Evolutionary conservation across 2,888 invertebrate genomes (phyloP), one percentile per base, ranked within the genome.

Genomic region (Macrosoma leucophasiata): DNA sequence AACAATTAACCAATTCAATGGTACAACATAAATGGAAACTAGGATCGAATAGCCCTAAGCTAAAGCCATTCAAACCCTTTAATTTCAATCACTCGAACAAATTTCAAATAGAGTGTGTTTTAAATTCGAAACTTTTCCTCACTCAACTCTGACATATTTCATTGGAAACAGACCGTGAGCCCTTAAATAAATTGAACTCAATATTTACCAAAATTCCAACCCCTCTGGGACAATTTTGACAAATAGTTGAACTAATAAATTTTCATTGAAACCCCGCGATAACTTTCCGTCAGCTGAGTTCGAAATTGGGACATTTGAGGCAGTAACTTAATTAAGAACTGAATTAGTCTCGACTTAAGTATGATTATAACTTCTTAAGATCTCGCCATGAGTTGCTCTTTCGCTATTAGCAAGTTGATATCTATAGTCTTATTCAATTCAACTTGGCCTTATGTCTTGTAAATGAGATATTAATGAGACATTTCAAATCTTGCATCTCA

Each of bases 231-330:
- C 69, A 70, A 77, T 75, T 81, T 73, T 79, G 78, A 81, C 78
- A 76, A 81, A 79, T 81, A 82, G 79, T 81, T 62, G 64, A 64
- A 71, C 70, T 75, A 78, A 81, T 81, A 78, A 76, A 81, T 81
- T 81, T 76, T 68, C 77, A 76, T 75, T 75, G 76, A 77, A 75
- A 71, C 73, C 72, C 58, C 55, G n/a, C 55, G 63, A 70, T 73
- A 79, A 73, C 62, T 76, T 78, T 59, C 55, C 70, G 67, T 70
- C 71, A 70, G 70, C 66, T 62, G 63, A 70, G 60, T 61, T 64
- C 55, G 58, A 59, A 76, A 74, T 71, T 69, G 72, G 75, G 64
- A 67, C 69, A 62, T 74, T 74, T 72, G 62, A 62, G 60, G 50
- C 62, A 77, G 69, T 78, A 71, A 78, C 68, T 78, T 74, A 76